These are phyloP conservation scores for Typhlichthys eigenmanni DNA, from an alignment of 2,797 vertebrate species.

Conservation along the genomic window DNA sequence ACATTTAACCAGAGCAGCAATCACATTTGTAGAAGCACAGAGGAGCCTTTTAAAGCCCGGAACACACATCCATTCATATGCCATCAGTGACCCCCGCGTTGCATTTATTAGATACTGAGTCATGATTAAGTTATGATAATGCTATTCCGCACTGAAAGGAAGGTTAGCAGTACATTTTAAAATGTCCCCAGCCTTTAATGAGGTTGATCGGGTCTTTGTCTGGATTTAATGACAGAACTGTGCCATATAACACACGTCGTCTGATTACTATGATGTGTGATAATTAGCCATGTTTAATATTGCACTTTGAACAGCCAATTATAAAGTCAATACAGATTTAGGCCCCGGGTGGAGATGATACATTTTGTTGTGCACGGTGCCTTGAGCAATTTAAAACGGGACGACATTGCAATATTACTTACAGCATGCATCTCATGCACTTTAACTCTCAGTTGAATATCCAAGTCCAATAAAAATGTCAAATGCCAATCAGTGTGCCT, in stretches of 20 bases:
- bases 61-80: conserved; percentile 50
- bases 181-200: conserved; percentile 37
- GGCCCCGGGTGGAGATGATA: conserved; percentile 31
- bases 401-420: conserved; percentile 26
- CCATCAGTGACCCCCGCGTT: conserved; percentile 48
- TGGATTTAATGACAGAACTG: conserved; percentile 42
- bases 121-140: neutral
- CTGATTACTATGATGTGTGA: conserved; percentile 52
- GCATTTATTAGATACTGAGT: conserved; percentile 34
- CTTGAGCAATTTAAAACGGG: conserved; percentile 42
- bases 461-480: conserved; percentile 48
- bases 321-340: conserved; percentile 45
- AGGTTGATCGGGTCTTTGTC: conserved; percentile 24
- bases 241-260: conserved; percentile 13
- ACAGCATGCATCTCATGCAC: conserved; percentile 27
- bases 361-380: conserved; percentile 42
- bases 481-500: conserved; percentile 50
- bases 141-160: too few species aligned
- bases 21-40: conserved; percentile 52
- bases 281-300: conserved; percentile 58
- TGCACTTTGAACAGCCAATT: conserved; percentile 53
- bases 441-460: conserved; percentile 37
- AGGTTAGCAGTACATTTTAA: too few species aligned
- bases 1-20: conserved; percentile 55
- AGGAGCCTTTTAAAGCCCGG: conserved; percentile 38